Percentiles rank a stretch among this genome's conserved stretches.
Evolutionary conservation across 1,140 invertebrate species (phyloP).

Genomic region (Drosophila rufa): DNA sequence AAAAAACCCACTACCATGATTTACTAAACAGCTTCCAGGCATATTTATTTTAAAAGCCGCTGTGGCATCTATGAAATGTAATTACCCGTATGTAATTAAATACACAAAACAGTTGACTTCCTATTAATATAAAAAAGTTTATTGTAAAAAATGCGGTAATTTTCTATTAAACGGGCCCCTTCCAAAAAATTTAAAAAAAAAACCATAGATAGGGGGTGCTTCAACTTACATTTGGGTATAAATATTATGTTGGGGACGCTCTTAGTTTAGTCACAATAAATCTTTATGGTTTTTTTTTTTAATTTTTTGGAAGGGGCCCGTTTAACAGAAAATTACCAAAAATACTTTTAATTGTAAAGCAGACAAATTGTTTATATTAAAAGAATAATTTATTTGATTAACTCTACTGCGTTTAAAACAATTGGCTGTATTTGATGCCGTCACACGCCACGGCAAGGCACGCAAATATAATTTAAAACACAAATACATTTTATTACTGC

Average conservation of each 20-base stretch:
- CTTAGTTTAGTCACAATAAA: no score
- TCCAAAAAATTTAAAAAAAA: no score
- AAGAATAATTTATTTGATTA: not conserved
- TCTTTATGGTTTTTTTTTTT: no score
- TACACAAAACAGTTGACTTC: no score
- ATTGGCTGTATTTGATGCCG: not conserved
- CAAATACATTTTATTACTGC: conserved; percentile 22
- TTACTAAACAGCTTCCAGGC: not conserved
- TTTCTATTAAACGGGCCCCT: no score
- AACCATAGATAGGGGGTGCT: no score
- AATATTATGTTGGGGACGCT: no score
- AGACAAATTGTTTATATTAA: not conserved
- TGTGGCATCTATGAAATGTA: not conserved
- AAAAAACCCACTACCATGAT: not conserved
- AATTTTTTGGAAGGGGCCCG: no score
- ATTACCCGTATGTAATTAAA: not conserved
- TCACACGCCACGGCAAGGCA: not conserved
- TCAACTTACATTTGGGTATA: no score
- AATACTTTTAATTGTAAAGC: not conserved
- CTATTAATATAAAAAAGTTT: not conserved
- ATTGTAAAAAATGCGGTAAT: no score
- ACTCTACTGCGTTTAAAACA: conserved; percentile 1
- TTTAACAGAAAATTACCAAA: no score
- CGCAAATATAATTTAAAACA: conserved; percentile 14
- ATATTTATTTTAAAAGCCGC: not conserved